These are phyloP conservation scores for Perithous albicinctus DNA, from an alignment of 2,888 invertebrate genomes.

Conservation along the genomic window DNA sequence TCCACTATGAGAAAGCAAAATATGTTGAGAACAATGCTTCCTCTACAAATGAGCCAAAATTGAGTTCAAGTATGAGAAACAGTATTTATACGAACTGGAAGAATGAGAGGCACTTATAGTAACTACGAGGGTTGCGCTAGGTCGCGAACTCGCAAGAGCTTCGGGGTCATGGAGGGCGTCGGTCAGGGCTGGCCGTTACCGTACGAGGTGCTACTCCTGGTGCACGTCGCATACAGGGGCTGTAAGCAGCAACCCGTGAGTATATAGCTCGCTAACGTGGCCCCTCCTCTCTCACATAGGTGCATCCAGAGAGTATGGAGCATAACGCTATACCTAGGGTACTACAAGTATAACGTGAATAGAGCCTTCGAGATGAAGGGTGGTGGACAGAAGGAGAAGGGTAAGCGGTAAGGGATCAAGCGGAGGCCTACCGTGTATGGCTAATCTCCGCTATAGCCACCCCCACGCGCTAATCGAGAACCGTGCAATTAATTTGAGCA, in stretches of 20 bases:
- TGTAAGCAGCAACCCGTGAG: neutral
- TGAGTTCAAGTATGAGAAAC: neutral
- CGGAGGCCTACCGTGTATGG: conserved; percentile 55
- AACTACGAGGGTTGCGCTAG: conserved; percentile 46
- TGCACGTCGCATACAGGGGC: conserved; percentile 9
- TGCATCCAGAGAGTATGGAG: neutral
- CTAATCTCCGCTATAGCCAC: conserved; percentile 74
- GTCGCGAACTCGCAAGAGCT: conserved; percentile 57
- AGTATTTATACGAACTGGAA: neutral
- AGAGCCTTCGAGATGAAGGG: conserved; percentile 17
- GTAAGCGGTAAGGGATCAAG: conserved; percentile 24
- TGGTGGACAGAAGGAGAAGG: neutral
- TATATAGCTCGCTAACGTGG: conserved; percentile 12
- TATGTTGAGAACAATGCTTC: neutral
- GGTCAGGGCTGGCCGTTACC: conserved; percentile 59
- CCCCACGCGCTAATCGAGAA: conserved; percentile 78
- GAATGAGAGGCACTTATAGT: neutral
- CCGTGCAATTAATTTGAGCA: conserved; percentile 81
- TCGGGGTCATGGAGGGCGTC: conserved; percentile 57
- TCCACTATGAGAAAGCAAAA: neutral
- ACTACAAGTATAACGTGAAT: neutral
- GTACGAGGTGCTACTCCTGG: conserved; percentile 20
- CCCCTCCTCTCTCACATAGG: conserved; percentile 10
- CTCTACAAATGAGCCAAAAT: too few relatives aligned
- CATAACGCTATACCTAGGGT: neutral